phyloP scores from a whole-genome alignment of 2,888 invertebrate species.

The Acleris literana region DNA sequence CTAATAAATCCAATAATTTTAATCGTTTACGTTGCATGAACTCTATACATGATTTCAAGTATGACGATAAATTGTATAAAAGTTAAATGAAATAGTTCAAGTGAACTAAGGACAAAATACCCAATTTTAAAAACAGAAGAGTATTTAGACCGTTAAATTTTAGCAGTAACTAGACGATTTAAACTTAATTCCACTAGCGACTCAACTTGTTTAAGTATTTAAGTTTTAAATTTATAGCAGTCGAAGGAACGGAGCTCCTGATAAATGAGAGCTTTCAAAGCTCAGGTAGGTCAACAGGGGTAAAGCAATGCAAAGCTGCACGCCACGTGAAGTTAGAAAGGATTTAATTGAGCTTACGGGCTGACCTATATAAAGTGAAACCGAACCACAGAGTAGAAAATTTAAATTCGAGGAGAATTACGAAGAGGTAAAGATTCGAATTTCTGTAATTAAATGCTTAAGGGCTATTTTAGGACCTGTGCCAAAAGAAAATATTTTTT shows the following conservation, averaged over 20 bases:
- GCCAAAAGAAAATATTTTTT: no score
- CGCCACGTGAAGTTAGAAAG: not conserved
- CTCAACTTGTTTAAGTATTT: no score
- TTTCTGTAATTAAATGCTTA: not conserved
- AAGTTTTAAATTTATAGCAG: not conserved
- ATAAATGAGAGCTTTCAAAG: constrained; percentile 15
- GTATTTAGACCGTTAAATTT: not conserved
- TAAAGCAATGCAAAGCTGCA: constrained; percentile 1
- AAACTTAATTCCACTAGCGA: no score
- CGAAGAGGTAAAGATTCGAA: not conserved
- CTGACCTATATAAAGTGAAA: constrained; percentile 1
- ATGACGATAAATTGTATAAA: no score
- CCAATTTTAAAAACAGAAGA: no score
- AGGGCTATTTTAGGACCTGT: no score
- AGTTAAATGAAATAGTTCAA: no score
- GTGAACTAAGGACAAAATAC: no score
- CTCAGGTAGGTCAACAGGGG: constrained; percentile 10
- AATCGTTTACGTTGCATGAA: no score
- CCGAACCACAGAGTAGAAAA: not conserved
- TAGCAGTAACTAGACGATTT: no score
- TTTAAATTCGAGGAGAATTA: not conserved
- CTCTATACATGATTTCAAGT: no score
- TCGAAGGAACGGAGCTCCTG: constrained; percentile 5
- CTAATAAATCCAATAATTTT: no score
- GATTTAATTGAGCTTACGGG: not conserved